Base-by-base conservation (phyloP, 2,888 invertebrate genomes). In the Tinea trinotella region DNA sequence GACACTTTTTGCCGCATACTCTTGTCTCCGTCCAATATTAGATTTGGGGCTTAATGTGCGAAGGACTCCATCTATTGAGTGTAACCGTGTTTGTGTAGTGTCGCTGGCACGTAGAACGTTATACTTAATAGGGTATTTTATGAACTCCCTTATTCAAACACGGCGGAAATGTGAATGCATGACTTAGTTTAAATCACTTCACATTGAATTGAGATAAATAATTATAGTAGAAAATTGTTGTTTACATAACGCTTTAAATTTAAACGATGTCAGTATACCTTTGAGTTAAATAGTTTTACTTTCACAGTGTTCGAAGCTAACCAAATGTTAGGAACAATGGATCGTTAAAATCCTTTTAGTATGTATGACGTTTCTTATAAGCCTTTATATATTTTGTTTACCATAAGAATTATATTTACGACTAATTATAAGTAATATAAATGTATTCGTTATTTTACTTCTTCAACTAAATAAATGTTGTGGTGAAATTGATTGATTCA, bases 1-100 rank as follows among this genome's bases (percentile, higher is more conserved):
- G 60, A 57, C 56, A 64, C 63, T 70, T 69, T 70, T 70, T 64
- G 61, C 58, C 57, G 55, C 55, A 56, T 58, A 59, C 54, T 58
- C 58, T 61, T 56, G 58, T 61, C 59, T 56, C 55, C 55, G 15
- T 15, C 24, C 62, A 59, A 61, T 60, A 59, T 64, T 58, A 58
- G 58, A 40, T 40, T 40, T 40, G 40, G 40, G 40, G 17, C 40
- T 17, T 40, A 40, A 40, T 40, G 40, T 7, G 40, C 17, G 13
- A 30, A 17, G 40, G 40, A 17, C 40, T 13, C 13, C 40, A 40
- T 40, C 40, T 13, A 40, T 40, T 2, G 40, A 40, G 40, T 40
- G 15, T 30, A 7, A 12, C 7, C 40, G 17, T 40, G 17, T 40
- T 40, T 40, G 12, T 12, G 7, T 17, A 18, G n/a, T 48, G 18